Percentiles rank a stretch among this genome's conserved stretches.
Evolutionary conservation across 2,113 vertebrate species (phyloP).

Genomic region (Vanacampus margaritifer): DNA sequence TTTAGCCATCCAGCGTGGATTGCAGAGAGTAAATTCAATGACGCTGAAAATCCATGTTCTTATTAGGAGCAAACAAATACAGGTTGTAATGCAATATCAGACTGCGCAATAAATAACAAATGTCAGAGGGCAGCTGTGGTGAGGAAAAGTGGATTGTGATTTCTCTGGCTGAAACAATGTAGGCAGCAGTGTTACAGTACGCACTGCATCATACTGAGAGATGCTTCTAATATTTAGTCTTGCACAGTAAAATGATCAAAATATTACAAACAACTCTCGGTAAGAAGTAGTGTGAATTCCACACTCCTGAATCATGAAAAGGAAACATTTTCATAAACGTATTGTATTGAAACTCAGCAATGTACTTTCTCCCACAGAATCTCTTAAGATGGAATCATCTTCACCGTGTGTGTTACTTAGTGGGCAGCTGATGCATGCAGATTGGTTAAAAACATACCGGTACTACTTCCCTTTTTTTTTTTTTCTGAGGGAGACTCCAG

Average conservation of each 20-base stretch:
- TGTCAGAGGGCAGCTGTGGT: constrained; percentile 20
- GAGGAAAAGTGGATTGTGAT: constrained; percentile 4
- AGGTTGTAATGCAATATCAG: constrained; percentile 55
- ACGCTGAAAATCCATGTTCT: constrained; percentile 57
- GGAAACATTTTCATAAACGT: neutral
- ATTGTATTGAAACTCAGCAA: neutral
- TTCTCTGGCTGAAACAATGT: neutral
- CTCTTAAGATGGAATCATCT: no score
- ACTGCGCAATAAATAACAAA: constrained; percentile 49
- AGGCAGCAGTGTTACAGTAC: neutral
- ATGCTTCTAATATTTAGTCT: neutral
- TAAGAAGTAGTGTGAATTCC: neutral
- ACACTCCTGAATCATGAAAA: neutral
- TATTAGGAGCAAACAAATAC: constrained; percentile 58
- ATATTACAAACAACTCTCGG: neutral
- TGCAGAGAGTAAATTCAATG: constrained; percentile 40
- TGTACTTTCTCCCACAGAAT: neutral
- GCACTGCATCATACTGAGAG: neutral
- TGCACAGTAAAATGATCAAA: neutral
- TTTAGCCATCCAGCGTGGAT: constrained; percentile 40
- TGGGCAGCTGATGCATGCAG: neutral
- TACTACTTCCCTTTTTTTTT: no score
- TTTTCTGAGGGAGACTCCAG: constrained; percentile 55
- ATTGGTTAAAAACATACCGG: neutral
- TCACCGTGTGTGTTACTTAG: neutral